Conservation (phyloP, 2,113 vertebrate genomes). For the Promerops cafer region DNA sequence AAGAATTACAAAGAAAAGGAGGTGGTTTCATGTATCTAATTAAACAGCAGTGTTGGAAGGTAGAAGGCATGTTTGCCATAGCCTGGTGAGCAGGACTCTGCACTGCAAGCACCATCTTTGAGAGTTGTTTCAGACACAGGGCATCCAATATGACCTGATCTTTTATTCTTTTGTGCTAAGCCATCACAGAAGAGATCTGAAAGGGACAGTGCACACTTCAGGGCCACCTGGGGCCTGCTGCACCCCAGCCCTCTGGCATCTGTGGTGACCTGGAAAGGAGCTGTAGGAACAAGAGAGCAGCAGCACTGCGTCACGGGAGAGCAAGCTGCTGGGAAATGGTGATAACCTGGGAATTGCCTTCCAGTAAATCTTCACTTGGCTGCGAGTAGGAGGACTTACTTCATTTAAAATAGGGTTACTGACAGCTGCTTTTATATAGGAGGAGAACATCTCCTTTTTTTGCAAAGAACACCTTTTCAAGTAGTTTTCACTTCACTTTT, state of each 20-base stretch:
- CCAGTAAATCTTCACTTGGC: neutral
- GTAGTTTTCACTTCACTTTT: neutral
- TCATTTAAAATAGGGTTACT: neutral
- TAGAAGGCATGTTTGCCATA: neutral
- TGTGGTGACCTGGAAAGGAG: neutral
- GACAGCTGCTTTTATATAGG: conserved; percentile 26
- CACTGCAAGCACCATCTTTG: neutral
- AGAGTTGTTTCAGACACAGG: neutral
- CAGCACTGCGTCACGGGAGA: neutral
- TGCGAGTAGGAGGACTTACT: neutral
- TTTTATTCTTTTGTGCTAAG: neutral
- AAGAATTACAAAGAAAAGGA: neutral
- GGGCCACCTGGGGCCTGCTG: neutral
- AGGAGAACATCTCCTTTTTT: neutral
- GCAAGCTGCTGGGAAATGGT: neutral
- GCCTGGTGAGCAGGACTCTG: neutral
- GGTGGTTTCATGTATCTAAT: neutral
- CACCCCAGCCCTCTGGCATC: neutral
- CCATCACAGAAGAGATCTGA: neutral
- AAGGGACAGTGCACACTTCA: neutral
- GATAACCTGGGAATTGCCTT: conserved; percentile 4
- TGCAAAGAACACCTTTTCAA: neutral
- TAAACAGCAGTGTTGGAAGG: neutral
- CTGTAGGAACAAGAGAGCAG: neutral
- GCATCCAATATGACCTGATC: neutral